Evolutionary conservation across 2,113 vertebrate species (phyloP), one percentile per base, ranked within the genome.

Genomic region (Eolophus roseicapilla): DNA sequence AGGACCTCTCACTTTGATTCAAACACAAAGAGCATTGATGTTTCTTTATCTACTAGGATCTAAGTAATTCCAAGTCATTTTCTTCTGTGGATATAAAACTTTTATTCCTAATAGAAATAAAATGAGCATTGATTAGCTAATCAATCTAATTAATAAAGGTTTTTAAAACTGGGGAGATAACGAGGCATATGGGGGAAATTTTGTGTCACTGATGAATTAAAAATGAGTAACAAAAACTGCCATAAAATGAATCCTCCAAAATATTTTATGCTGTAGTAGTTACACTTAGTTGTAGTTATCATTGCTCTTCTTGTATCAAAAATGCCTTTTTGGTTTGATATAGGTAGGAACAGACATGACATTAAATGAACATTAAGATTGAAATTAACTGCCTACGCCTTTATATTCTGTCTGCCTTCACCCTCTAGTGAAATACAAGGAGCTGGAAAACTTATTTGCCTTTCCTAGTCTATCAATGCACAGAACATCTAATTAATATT

Each of bases 371-470:
- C 24, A n/a, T 44, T 71, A 70, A 50, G 35, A 39, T 9, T 65
- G 39, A 92, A 84, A 81, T 89, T 52, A 76, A 18, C 41, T 90
- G 21, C 28, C 18, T 91, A 17, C 28, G 55, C 41, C 87, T 93
- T 88, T 83, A 24, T 63, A 31, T 82, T 73, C 59, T 88, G 46
- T 7, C 64, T 93, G 43, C n/a, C 29, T 77, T 94, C 53, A 90
- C n/a, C 33, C 31, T 76, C 31, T 39, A 67, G 75, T 77, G 79
- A 83, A 83, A 90, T 46, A 25, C 27, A 47, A 60, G 77, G 41
- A 73, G 31, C 21, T 90, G 76, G 64, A 92, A 90, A 86, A 28
- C 35, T 92, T 82, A 47, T 91, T 95, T 95, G 75, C 74, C 49
- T 84, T 92, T 86, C 39, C 46, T 83, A 43, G 52, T 63, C 49